A percentile compares a stretch with the other conserved stretches of the same genome.
phyloP scores from a whole-genome alignment of 35 echinoderm and acorn worm genomes.

The Hemicentrotus pulcherrimus region DNA sequence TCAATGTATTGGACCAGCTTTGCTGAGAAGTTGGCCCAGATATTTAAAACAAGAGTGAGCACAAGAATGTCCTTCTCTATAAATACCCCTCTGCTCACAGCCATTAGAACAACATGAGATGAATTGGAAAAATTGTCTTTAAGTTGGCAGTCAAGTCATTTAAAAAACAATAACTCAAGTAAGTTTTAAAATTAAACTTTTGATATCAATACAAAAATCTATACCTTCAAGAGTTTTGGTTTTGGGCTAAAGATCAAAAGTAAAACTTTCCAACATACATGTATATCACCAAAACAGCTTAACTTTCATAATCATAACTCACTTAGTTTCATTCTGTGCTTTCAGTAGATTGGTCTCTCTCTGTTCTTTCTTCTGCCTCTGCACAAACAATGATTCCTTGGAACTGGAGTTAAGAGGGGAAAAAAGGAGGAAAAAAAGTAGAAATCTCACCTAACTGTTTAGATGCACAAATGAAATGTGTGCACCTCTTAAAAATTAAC shows the following conservation, averaged over 20 bases:
- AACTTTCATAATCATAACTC: not conserved
- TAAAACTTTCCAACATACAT: too few relatives aligned
- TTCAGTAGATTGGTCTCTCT: constrained; percentile 79
- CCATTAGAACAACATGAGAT: not conserved
- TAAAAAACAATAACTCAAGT: too few relatives aligned
- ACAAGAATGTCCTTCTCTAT: not conserved
- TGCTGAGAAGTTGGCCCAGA: not conserved
- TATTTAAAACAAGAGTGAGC: not conserved
- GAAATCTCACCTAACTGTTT: not conserved
- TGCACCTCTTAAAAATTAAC: too few relatives aligned
- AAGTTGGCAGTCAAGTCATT: too few relatives aligned
- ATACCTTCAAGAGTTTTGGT: too few relatives aligned
- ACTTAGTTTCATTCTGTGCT: constrained; percentile 90
- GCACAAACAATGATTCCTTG: constrained; percentile 90
- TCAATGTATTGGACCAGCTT: too few relatives aligned
- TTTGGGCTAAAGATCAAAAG: too few relatives aligned
- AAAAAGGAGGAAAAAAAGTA: not conserved
- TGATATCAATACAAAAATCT: too few relatives aligned
- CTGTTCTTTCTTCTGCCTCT: constrained; percentile 96
- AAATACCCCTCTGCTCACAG: not conserved
- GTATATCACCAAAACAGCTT: too few relatives aligned
- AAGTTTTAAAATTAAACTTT: too few relatives aligned
- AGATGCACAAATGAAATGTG: not conserved
- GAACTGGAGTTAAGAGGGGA: constrained; percentile 60
- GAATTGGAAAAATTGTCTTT: too few relatives aligned